Conservation (phyloP, 1,140 invertebrate species). For the Pemphigus obesinymphae region DNA sequence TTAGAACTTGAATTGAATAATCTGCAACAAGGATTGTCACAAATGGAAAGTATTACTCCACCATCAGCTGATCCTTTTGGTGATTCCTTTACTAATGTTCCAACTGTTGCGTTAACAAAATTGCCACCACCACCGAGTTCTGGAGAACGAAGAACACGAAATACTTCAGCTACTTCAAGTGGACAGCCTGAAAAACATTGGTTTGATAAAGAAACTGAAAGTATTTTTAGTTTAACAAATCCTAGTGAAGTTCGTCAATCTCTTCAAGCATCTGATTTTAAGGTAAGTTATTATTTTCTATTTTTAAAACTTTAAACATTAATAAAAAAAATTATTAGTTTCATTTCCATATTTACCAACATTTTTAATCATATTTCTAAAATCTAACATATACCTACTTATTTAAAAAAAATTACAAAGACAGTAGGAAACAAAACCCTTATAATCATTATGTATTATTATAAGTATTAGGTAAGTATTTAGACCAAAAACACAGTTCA, state of each 20-base stretch:
- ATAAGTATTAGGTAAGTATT: too few species aligned
- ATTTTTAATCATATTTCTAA: too few species aligned
- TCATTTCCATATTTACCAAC: too few species aligned
- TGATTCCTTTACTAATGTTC: constrained; percentile 67
- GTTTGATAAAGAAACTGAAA: constrained; percentile 56
- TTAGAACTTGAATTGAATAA: constrained; percentile 87
- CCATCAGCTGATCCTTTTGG: constrained; percentile 65
- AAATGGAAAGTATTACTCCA: constrained; percentile 79
- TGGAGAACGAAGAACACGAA: constrained; percentile 40
- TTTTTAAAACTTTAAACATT: not conserved
- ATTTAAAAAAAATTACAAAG: too few species aligned
- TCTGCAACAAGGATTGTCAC: constrained; percentile 79
- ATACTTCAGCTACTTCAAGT: constrained; percentile 46
- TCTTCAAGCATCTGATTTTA: constrained; percentile 20
- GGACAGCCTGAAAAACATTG: constrained; percentile 49
- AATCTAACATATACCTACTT: too few species aligned
- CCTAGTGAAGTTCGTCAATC: constrained; percentile 46
- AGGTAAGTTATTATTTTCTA: not conserved
- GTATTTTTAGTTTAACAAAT: constrained; percentile 53
- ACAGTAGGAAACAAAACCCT: too few species aligned
- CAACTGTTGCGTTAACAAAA: constrained; percentile 48
- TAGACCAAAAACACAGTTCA: too few species aligned
- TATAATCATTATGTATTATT: too few species aligned
- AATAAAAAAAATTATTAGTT: too few species aligned
- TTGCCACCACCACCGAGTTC: constrained; percentile 51